Conservation (phyloP, 1,140 invertebrate species). For the Dysdera silvatica region DNA sequence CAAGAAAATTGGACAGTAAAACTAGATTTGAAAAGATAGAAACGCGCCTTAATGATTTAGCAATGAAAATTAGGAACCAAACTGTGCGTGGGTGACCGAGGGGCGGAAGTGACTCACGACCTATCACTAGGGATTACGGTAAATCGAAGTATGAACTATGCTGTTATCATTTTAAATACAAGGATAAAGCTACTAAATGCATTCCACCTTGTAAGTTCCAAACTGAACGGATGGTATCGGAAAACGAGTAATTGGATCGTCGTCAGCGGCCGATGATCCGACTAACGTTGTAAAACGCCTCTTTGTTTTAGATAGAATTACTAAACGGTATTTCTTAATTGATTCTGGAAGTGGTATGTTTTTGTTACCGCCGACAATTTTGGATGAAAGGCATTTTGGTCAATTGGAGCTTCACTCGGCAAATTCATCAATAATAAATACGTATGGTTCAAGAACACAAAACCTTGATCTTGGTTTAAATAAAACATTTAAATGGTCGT, state of each 20-base stretch:
- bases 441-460: too few species aligned
- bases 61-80: neutral
- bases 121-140: neutral
- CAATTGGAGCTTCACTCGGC: too few species aligned
- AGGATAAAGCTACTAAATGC: neutral
- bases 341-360: neutral
- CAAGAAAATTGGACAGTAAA: neutral
- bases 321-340: neutral
- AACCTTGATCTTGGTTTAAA: too few species aligned
- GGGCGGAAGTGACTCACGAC: neutral
- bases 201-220: neutral
- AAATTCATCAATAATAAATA: too few species aligned
- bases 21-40: neutral
- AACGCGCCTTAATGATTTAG: neutral
- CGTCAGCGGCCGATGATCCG: neutral
- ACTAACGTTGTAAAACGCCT: neutral
- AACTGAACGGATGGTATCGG: neutral
- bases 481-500: too few species aligned
- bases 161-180: neutral
- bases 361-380: too few species aligned
- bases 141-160: neutral
- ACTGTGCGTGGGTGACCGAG: neutral
- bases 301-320: neutral
- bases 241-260: neutral
- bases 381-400: too few species aligned